Base-by-base conservation (phyloP, 2,888 invertebrate genomes). In the Lysandra bellargus region DNA sequence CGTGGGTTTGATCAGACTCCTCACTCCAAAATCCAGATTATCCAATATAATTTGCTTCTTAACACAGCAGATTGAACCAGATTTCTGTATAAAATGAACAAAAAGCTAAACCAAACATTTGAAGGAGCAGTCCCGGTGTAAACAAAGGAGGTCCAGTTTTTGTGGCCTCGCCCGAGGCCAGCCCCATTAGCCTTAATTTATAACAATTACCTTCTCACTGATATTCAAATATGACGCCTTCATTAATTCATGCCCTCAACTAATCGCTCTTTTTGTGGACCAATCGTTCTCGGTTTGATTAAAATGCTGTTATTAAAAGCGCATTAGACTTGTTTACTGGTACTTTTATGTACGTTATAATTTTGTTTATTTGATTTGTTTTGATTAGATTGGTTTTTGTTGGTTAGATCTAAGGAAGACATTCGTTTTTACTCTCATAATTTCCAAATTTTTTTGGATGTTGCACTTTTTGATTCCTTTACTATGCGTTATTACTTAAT, bases 211-310 rank as follows among this genome's bases (percentile, higher is more conserved):
- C 76, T 76, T 9, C 49, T 57, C 53, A 53, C 75, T 75, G 49
- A 75, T 76, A 57, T 33, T 76, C 57, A 76, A 76, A 76, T 53
- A 76, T 76, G 33, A 76, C 76, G 49, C 76, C 76, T 76, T 76
- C 76, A 76, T 76, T 76, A 57, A 76, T 76, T 76, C 76, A 53
- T 23, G 30, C 49, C 75, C 74, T 57, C 53, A 1, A 30, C 76
- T 76, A 76, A 57, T 76, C 76, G 76, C 30, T 69, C 64, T 69
- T 69, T 69, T 53, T 57, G n/a, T 57, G 30, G 33, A 53, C 12
- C 30, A 53, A 49, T 30, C 49, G 30, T 49, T 44, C 1, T 49
- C 5, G 33, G 37, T 53, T 57, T 30, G 57, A 76, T 76, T 76
- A 57, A 76, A 57, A 76, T 76, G 30, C 14, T 33, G 14, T 53